These are phyloP conservation scores for Teleogryllus occipitalis DNA, from an alignment of 1,140 invertebrate species.

Conservation along the genomic window DNA sequence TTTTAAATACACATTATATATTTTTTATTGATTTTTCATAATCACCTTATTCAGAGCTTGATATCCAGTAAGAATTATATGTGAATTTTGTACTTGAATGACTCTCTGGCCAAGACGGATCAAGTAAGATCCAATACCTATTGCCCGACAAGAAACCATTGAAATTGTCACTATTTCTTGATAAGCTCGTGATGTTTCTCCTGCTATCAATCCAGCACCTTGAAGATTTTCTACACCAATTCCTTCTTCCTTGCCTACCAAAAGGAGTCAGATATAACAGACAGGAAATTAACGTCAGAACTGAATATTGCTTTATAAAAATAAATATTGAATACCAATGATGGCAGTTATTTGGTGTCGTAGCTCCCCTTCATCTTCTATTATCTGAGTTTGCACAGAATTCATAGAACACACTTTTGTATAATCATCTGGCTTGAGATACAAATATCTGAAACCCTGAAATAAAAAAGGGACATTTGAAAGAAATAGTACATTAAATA, in stretches of 20 bases:
- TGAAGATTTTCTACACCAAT: constrained; percentile 94
- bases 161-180: constrained; percentile 94
- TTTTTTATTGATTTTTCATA: no score
- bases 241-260: constrained; percentile 78
- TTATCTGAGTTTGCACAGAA: constrained; percentile 78
- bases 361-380: constrained; percentile 89
- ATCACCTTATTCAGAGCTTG: constrained; percentile 86
- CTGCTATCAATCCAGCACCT: constrained; percentile 95
- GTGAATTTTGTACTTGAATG: constrained; percentile 97
- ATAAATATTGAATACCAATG: constrained; percentile 52
- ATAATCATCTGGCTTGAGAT: constrained; percentile 88
- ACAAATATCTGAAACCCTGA: constrained; percentile 90
- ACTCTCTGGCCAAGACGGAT: constrained; percentile 87
- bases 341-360: constrained; percentile 94
- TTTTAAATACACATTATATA: no score
- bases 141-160: constrained; percentile 92
- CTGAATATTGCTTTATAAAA: constrained; percentile 18
- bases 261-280: not conserved
- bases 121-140: constrained; percentile 96
- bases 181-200: constrained; percentile 93
- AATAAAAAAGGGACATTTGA: constrained; percentile 21
- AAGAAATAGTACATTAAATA: not conserved
- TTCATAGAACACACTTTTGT: constrained; percentile 74
- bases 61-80: constrained; percentile 96
- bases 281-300: not conserved